These are phyloP conservation scores for Acanthis flammea DNA, from an alignment of 2,797 vertebrate species.

Conservation along the genomic window DNA sequence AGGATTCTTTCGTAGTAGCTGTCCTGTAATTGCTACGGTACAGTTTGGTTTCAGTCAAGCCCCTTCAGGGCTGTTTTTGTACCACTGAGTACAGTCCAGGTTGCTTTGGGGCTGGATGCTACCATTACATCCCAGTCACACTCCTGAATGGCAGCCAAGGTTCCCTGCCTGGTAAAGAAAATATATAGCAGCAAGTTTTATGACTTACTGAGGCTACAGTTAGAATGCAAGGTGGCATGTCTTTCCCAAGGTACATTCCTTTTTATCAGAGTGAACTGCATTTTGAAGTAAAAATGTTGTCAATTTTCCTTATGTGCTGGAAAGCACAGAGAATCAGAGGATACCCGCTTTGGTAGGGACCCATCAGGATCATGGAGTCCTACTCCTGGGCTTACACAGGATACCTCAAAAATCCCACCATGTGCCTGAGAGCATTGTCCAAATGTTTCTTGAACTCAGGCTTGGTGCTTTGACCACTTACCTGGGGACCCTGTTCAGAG, in stretches of 20 bases:
- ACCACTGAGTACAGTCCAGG: neutral
- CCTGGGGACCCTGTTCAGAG: neutral
- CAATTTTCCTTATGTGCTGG: neutral
- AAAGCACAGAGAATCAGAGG: neutral
- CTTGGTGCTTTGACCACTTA: neutral
- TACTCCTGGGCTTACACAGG: neutral
- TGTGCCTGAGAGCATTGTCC: neutral
- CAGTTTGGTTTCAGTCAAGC: neutral
- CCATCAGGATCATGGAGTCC: neutral
- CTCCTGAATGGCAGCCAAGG: slow-evolving; percentile 31
- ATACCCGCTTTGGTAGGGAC: neutral
- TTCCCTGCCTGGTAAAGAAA: slow-evolving; percentile 16
- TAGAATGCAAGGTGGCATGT: neutral
- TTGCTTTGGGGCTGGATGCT: neutral
- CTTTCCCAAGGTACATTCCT: neutral
- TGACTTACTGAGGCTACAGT: neutral
- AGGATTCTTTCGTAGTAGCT: neutral
- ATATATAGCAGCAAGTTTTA: neutral
- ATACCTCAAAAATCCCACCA: neutral
- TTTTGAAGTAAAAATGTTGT: neutral
- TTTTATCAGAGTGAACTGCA: neutral
- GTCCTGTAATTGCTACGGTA: accelerated
- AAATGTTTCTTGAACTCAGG: neutral
- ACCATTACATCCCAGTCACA: neutral
- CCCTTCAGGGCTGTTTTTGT: neutral